Percentiles rank a stretch among this genome's conserved stretches.
Evolutionary conservation across 1,140 invertebrate genomes (phyloP).

Genomic region (Mamestra configurata): DNA sequence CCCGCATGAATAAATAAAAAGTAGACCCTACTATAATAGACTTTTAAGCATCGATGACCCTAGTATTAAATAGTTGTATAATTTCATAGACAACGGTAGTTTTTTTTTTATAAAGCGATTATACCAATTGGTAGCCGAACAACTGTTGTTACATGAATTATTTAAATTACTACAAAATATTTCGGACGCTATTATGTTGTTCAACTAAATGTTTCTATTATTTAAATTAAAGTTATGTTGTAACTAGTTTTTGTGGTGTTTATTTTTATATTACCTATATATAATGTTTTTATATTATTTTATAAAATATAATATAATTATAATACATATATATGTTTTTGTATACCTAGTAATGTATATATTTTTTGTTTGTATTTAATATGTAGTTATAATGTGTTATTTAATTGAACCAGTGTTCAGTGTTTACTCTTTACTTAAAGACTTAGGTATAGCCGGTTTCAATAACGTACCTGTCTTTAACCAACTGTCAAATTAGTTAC

Average conservation of each 20-base stretch:
- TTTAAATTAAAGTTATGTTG: constrained; percentile 43
- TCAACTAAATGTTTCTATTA: constrained; percentile 49
- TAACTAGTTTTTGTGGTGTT: constrained; percentile 8
- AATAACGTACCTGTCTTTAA: too few species aligned
- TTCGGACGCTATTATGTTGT: constrained; percentile 38
- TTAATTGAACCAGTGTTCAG: too few species aligned
- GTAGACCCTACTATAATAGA: too few species aligned
- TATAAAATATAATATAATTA: too few species aligned
- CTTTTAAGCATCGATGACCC: background rate
- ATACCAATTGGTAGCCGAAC: constrained; percentile 18
- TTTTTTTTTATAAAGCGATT: constrained; percentile 51
- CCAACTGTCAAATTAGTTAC: too few species aligned
- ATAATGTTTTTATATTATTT: too few species aligned
- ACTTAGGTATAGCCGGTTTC: too few species aligned
- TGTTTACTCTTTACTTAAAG: too few species aligned
- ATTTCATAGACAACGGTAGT: constrained; percentile 36
- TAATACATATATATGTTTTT: background rate
- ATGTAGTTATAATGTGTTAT: too few species aligned
- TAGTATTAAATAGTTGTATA: constrained; percentile 11
- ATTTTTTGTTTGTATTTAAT: too few species aligned
- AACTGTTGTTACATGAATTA: constrained; percentile 35
- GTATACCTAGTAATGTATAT: background rate
- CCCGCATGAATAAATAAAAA: too few species aligned
- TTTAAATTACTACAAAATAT: constrained; percentile 46
- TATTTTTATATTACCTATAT: background rate